Percentiles rank a stretch among this genome's conserved stretches.
phyloP scores from a whole-genome alignment of 2,113 vertebrate species.

The Antechinus stuartii region DNA sequence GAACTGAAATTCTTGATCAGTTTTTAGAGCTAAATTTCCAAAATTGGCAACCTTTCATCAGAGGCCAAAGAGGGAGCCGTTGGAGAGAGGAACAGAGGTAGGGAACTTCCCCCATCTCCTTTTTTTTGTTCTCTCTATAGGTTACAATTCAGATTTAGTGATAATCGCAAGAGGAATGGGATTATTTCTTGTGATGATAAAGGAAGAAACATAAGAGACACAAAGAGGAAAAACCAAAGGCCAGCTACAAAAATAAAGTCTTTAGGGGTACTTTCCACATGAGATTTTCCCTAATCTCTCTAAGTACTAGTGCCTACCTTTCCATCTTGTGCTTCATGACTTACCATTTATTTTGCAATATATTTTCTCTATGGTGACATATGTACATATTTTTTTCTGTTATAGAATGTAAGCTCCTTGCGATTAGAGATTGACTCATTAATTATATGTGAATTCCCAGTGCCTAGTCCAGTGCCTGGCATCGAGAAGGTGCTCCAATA shows the following conservation, averaged over 20 bases:
- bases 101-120: too few species aligned
- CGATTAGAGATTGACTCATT: background rate
- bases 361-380: background rate
- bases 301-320: background rate
- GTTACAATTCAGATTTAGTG: background rate
- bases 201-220: background rate
- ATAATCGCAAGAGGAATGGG: background rate
- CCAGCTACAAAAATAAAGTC: background rate
- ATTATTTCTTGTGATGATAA: background rate
- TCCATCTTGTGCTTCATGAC: background rate
- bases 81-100: background rate
- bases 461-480: too few species aligned
- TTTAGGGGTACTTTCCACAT: background rate
- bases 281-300: background rate
- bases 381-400: background rate
- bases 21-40: slow-evolving; percentile 77
- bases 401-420: background rate
- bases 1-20: slow-evolving; percentile 75
- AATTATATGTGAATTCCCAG: background rate
- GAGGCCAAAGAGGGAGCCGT: slow-evolving; percentile 55
- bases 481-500: background rate
- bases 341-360: background rate
- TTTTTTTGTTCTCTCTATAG: background rate
- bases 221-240: background rate
- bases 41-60: slow-evolving; percentile 79